Evolutionary conservation across 1,140 invertebrate genomes (phyloP), one percentile per base, ranked within the genome.

Genomic region (Bilobella aurantiaca): DNA sequence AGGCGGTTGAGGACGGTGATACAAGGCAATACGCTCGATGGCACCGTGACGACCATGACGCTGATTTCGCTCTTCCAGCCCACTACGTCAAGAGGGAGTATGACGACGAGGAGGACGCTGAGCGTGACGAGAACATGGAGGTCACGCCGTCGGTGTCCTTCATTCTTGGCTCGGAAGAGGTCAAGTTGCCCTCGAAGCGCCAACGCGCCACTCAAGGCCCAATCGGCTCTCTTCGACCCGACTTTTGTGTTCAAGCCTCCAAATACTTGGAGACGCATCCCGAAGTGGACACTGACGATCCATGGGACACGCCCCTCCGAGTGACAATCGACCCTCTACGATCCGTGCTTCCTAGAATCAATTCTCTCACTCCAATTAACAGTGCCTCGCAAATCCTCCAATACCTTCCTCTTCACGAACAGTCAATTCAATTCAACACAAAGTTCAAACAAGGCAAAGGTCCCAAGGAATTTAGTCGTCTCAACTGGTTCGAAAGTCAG

Each of bases 401-500:
- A 0, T 63, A 62, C 57, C 60, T 67, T 3, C 65, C 66, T 14
- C 12, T 28, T 3, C 25, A 18, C 27, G 28, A 60, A 64, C n/a
- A 49, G n/a, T 63, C 61, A 25, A 2, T 65, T 32, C 27, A 49
- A 2, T 63, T 56, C 42, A 16, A 25, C 28, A 57, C 46, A 16
- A 53, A 16, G 2, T 16, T 3, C 1, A 37, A 2, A 2, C 14
- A 21, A 58, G 42, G 27, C n/a, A 2, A 46, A 3, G 42, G 30
- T 34, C 37, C 47, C 53, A 58, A 42, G 25, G 28, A 66, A 29
- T 72, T 37, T 27, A 58, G 60, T 32, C 58, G 58, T 23, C 46
- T 72, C 8, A 49, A 57, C 25, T 61, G 62, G 42, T 72, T 72
- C 58, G 64, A 72, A 18, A 27, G 58, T 46, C 67, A 72, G 58